Conservation (phyloP, 53 echinoderm and acorn worm genomes). For the Mesocentrotus franciscanus region DNA sequence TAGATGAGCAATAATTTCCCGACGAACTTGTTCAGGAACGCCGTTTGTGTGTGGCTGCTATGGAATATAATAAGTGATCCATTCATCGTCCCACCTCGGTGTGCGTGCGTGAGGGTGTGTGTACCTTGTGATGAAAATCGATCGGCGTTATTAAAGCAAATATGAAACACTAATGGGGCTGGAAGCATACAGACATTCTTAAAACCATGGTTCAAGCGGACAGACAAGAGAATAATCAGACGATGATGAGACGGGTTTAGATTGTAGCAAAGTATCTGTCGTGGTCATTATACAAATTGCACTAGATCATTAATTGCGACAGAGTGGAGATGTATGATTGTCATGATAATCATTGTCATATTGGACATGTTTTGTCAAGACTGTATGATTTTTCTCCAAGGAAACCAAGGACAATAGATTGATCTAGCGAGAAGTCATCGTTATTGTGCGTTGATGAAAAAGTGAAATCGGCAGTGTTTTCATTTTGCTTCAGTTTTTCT, state of each 20-base stretch:
- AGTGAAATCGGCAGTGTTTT: not conserved
- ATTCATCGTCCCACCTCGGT: too few species aligned
- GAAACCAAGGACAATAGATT: not conserved
- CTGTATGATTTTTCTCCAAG: not conserved
- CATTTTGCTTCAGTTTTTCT: not conserved
- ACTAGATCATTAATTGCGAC: not conserved
- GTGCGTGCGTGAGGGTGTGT: not conserved
- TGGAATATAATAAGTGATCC: not conserved
- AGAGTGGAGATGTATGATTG: not conserved
- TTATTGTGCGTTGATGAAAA: not conserved
- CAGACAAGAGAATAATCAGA: not conserved
- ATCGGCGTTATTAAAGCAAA: slow-evolving; percentile 42
- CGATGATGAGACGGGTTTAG: not conserved
- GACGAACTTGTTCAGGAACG: not conserved
- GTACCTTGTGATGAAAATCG: not conserved
- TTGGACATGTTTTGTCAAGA: not conserved
- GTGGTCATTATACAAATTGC: slow-evolving; percentile 16
- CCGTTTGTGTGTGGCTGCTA: not conserved
- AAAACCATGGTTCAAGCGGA: not conserved
- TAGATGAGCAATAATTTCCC: not conserved
- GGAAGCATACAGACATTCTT: not conserved
- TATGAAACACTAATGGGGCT: slow-evolving; percentile 17
- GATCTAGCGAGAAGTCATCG: not conserved
- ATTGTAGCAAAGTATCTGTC: not conserved
- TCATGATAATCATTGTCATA: not conserved